phyloP scores from a whole-genome alignment of 1,140 invertebrate genomes.

The Meloidogyne hapla region DNA sequence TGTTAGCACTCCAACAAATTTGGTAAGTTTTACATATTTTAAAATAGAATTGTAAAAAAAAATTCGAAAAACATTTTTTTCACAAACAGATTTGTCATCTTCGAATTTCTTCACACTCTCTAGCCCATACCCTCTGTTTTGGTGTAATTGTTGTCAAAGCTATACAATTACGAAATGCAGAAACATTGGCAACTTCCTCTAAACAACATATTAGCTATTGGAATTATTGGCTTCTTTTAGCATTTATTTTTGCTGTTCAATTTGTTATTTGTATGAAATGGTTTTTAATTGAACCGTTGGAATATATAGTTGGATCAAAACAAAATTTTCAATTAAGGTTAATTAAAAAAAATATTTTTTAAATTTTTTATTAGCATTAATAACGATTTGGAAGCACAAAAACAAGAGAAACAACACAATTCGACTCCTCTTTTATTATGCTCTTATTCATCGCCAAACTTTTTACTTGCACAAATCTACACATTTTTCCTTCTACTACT shows the following conservation, averaged over 20 bases:
- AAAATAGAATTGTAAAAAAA: neutral
- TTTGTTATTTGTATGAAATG: slow-evolving; percentile 53
- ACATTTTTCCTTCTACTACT: slow-evolving; percentile 57
- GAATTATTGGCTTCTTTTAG: slow-evolving; percentile 62
- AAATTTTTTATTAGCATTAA: neutral
- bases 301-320: slow-evolving; percentile 1
- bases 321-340: neutral
- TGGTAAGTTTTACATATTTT: slow-evolving; percentile 35
- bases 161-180: slow-evolving; percentile 58
- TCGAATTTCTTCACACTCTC: slow-evolving; percentile 47
- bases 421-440: slow-evolving; percentile 19
- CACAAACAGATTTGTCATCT: slow-evolving; percentile 43
- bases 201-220: slow-evolving; percentile 57
- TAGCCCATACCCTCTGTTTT: slow-evolving; percentile 58
- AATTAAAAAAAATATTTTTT: neutral
- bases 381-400: neutral
- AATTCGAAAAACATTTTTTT: neutral
- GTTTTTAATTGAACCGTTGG: neutral
- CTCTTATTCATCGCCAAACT: slow-evolving; percentile 31
- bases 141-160: slow-evolving; percentile 62
- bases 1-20: slow-evolving; percentile 64
- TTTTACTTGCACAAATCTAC: slow-evolving; percentile 49
- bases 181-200: slow-evolving; percentile 45
- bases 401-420: neutral
- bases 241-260: slow-evolving; percentile 61